phyloP scores from a whole-genome alignment of 37 sponge, comb jelly and placozoan genomes.

The Aphrocallistes beatrix region DNA sequence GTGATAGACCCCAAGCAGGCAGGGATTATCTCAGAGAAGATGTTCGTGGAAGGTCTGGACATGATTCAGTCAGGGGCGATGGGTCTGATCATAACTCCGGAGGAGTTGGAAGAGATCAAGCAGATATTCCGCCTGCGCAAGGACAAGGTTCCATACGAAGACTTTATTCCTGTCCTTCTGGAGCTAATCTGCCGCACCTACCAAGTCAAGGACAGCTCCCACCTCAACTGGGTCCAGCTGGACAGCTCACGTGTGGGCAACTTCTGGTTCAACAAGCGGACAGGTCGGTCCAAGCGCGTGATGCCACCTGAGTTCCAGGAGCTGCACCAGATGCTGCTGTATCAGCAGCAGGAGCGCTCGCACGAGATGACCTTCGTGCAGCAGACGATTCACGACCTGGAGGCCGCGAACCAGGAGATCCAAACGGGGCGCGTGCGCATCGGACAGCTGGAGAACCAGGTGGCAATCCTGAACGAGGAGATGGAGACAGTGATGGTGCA shows the following conservation, averaged over 20 bases:
- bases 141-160: slow-evolving; percentile 45
- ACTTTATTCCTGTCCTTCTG: slow-evolving; percentile 60
- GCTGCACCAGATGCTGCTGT: slow-evolving; percentile 20
- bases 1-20: not conserved
- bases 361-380: slow-evolving; percentile 50
- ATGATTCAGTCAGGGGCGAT: not conserved
- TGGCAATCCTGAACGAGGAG: slow-evolving; percentile 47
- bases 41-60: not conserved
- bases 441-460: slow-evolving; percentile 47
- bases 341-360: slow-evolving; percentile 30
- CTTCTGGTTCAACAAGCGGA: slow-evolving; percentile 74
- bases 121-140: slow-evolving; percentile 25
- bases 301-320: slow-evolving; percentile 21
- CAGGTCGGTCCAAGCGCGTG: slow-evolving; percentile 29
- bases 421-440: slow-evolving; percentile 38
- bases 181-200: slow-evolving; percentile 61
- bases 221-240: slow-evolving; percentile 68
- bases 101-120: not conserved
- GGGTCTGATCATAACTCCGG: not conserved
- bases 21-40: slow-evolving; percentile 7
- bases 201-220: slow-evolving; percentile 51
- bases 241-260: slow-evolving; percentile 38
- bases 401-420: slow-evolving; percentile 36
- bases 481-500: slow-evolving; percentile 49
- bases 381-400: slow-evolving; percentile 31